phyloP scores from a whole-genome alignment of 2,797 vertebrate genomes.

The Leptodactylus fallax region DNA sequence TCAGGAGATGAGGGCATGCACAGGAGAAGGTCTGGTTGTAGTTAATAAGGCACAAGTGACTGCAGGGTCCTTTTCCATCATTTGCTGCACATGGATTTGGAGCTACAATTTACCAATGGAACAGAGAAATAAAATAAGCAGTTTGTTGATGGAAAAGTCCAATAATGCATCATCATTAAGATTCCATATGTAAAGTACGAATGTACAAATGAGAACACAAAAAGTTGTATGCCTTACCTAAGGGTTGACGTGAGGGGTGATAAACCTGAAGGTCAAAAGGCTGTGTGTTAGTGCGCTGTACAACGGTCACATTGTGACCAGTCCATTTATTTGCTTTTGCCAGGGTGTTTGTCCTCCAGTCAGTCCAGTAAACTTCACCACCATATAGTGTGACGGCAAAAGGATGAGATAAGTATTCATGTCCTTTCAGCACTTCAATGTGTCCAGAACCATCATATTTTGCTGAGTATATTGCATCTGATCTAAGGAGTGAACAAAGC shows the following conservation, averaged over 20 bases:
- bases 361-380: constrained; percentile 97
- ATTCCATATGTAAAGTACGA: background rate
- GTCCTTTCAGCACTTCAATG: constrained; percentile 95
- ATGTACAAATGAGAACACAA: background rate
- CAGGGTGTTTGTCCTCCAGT: constrained; percentile 96
- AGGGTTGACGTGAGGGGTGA: constrained; percentile 94
- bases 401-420: constrained; percentile 95
- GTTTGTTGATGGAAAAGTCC: too few relatives aligned
- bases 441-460: constrained; percentile 92
- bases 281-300: constrained; percentile 96
- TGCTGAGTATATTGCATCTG: constrained; percentile 96
- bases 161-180: background rate
- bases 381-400: constrained; percentile 97
- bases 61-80: constrained; percentile 87
- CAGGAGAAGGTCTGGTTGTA: constrained; percentile 95
- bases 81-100: constrained; percentile 91
- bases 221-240: constrained; percentile 77
- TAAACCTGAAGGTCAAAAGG: constrained; percentile 98
- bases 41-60: constrained; percentile 97
- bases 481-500: constrained; percentile 76
- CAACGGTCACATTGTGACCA: constrained; percentile 93
- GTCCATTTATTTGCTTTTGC: constrained; percentile 99
- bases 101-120: constrained; percentile 74
- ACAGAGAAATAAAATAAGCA: background rate
- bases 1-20: constrained; percentile 97